Percentiles rank a stretch among this genome's conserved stretches.
Evolutionary conservation across 1,140 invertebrate species (phyloP).

Genomic region (Pseudachorutes palmiensis): DNA sequence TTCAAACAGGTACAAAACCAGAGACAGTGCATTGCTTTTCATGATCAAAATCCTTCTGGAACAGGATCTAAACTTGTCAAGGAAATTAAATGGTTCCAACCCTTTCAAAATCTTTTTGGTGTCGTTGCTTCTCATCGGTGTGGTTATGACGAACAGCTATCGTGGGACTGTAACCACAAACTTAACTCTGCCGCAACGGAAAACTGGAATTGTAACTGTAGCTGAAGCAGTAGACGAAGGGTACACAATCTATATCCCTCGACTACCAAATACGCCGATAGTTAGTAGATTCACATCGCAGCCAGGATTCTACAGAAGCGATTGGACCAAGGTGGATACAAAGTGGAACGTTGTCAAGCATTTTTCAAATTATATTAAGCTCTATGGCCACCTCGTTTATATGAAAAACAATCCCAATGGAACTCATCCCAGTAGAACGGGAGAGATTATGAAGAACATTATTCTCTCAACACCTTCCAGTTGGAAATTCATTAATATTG

Average conservation of each 20-base stretch:
- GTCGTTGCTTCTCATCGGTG: not conserved
- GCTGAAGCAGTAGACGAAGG: not conserved
- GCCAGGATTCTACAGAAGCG: no score
- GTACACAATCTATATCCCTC: not conserved
- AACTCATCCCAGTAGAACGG: not conserved
- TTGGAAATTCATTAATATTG: no score
- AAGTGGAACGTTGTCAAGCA: no score
- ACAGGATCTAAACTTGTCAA: not conserved
- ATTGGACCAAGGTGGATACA: no score
- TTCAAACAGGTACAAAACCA: not conserved
- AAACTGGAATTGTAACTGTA: not conserved
- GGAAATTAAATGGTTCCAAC: not conserved
- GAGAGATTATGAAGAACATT: not conserved
- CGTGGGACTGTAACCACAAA: not conserved
- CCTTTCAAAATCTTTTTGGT: not conserved
- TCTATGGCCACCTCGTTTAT: no score
- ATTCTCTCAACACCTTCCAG: no score
- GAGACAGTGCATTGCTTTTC: not conserved
- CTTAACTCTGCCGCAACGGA: not conserved
- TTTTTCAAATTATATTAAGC: no score
- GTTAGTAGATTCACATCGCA: no score
- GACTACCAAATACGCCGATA: not conserved
- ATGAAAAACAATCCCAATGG: no score
- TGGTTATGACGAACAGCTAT: not conserved
- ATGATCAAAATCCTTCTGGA: not conserved